Evolutionary conservation across 2,888 invertebrate genomes (phyloP).

Genomic region (Dasypogon diadema): DNA sequence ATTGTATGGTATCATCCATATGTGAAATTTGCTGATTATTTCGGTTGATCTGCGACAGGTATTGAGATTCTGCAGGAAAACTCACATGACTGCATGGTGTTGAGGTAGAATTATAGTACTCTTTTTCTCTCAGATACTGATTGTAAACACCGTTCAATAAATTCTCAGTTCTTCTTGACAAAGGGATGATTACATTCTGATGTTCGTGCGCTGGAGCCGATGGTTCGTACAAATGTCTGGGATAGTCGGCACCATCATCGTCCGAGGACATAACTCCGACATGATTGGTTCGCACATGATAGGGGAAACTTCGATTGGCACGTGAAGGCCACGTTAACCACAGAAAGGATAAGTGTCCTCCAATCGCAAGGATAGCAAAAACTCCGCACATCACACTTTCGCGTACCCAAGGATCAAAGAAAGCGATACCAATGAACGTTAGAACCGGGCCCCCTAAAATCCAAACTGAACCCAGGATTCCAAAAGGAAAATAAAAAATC

Average conservation of each 20-base stretch:
- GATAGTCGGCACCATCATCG: conserved; percentile 60
- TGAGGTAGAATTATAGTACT: conserved; percentile 58
- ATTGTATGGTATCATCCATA: neutral
- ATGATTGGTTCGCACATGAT: conserved; percentile 89
- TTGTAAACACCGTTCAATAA: conserved; percentile 72
- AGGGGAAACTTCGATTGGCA: conserved; percentile 91
- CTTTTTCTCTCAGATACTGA: conserved; percentile 67
- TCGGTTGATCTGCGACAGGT: neutral
- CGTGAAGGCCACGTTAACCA: conserved; percentile 85
- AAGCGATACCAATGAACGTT: conserved; percentile 81
- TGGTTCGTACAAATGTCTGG: conserved; percentile 59
- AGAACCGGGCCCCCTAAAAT: conserved; percentile 86
- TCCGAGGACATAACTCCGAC: conserved; percentile 77
- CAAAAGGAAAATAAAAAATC: conserved; percentile 86
- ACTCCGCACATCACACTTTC: conserved; percentile 81
- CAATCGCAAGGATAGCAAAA: conserved; percentile 74
- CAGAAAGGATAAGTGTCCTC: conserved; percentile 79
- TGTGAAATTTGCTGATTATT: conserved; percentile 1
- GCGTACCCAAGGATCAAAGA: conserved; percentile 84
- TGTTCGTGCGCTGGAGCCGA: conserved; percentile 1
- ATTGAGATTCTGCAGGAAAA: conserved; percentile 55
- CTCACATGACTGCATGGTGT: conserved; percentile 59
- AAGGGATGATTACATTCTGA: conserved; percentile 73
- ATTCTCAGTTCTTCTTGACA: conserved; percentile 75
- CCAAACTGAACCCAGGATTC: conserved; percentile 86